Evolutionary conservation across 2,797 vertebrate species (phyloP).

Genomic region (Periophthalmus magnuspinnatus): DNA sequence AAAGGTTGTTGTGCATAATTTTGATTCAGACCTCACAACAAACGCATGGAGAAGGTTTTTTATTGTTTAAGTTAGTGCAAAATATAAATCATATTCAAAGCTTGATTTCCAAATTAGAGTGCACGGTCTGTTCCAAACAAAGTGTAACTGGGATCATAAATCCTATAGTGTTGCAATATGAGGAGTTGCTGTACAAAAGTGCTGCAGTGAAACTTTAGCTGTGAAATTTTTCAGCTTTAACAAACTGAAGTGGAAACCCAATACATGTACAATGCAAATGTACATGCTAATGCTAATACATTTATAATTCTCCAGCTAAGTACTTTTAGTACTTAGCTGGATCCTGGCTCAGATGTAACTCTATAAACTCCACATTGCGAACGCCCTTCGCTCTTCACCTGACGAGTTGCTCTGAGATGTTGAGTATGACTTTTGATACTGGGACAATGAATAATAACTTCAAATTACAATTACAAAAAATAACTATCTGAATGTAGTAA

Average conservation of each 20-base stretch:
- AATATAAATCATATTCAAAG: not conserved
- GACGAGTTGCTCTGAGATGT: no score
- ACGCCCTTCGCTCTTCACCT: no score
- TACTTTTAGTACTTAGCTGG: not conserved
- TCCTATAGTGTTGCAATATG: not conserved
- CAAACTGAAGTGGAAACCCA: not conserved
- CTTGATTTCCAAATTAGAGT: not conserved
- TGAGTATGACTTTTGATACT: no score
- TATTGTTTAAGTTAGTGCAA: not conserved
- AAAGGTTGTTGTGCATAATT: no score
- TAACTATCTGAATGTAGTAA: no score
- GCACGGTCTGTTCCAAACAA: slow-evolving; percentile 2
- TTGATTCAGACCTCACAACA: not conserved
- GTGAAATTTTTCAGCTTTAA: not conserved
- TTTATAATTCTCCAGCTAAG: not conserved
- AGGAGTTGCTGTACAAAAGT: not conserved
- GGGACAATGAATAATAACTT: no score
- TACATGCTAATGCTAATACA: no score
- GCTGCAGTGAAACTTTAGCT: not conserved
- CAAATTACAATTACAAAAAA: no score
- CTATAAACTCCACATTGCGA: no score
- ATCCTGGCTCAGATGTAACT: not conserved
- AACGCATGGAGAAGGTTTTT: not conserved
- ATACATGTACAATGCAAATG: not conserved
- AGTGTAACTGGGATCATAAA: not conserved